Evolutionary conservation across 1,140 invertebrate species (phyloP), one percentile per base, ranked within the genome.

Genomic region (Apis dorsata): DNA sequence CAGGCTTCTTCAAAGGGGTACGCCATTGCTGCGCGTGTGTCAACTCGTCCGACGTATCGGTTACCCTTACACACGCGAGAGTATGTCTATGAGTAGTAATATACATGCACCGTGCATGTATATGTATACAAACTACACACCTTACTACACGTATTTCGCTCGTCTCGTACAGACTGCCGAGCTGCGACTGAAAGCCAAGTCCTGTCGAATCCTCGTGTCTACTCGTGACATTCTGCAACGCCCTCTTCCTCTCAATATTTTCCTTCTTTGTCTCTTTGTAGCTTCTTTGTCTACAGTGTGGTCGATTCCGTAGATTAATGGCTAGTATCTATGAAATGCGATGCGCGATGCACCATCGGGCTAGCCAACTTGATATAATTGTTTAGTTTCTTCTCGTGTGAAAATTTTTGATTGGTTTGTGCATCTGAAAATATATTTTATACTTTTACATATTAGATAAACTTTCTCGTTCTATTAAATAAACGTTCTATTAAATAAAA

Each of bases 121-220:
- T 75, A 53, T 51, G 62, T 82, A 81, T 51, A 57, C 24, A 53
- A 34, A 79, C 73, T 65, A 65, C 66, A 77, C 69, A 77, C 60
- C 73, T 34, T 70, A 19, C 19, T 63, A 57, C 21, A 81, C 74
- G 34, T 59, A 65, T 72, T 86, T 78, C 90, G 85, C 90, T 81
- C 69, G 81, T 90, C 83, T 76, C 88, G 88, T 90, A 81, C 74
- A 51, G 85, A 86, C 82, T 83, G 89, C 83, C 90, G 89, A 90
- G 88, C 84, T 87, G 79, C 90, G 86, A 90, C 90, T 90, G 89
- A 90, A 57, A 63, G 57, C 78, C 51, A 65, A 69, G 53, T 63
- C 75, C 75, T 63, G 51, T 76, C 74, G 81, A 63, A 89, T 66
- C 71, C 81, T 76, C 82, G 72, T 80, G 73, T 77, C 68, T 19